Conservation (phyloP, 37 sponge, comb jelly and placozoan genomes). For the Geodia barretti region DNA sequence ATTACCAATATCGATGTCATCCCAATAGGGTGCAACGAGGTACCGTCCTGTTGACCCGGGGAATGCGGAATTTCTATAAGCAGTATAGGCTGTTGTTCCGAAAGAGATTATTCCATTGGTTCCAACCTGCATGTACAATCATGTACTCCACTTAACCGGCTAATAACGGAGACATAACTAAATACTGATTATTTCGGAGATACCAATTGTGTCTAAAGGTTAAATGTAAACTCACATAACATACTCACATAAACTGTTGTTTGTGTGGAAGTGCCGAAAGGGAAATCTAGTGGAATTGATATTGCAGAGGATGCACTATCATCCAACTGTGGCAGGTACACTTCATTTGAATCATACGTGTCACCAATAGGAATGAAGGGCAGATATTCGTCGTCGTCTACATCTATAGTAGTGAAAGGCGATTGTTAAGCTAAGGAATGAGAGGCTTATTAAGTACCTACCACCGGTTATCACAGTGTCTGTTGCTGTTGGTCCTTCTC, state of each 20-base stretch:
- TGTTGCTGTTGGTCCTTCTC: background rate
- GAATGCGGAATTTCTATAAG: background rate
- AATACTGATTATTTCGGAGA: no score
- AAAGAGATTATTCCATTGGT: conserved; percentile 57
- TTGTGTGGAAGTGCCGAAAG: conserved; percentile 11
- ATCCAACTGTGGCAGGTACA: conserved; percentile 6
- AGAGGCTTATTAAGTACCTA: background rate
- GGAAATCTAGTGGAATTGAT: conserved; percentile 3
- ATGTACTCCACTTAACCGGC: background rate
- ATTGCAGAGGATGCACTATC: conserved; percentile 16
- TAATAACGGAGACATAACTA: no score
- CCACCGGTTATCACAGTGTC: background rate
- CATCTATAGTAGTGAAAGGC: background rate
- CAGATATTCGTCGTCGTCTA: conserved; percentile 6
- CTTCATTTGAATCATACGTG: background rate
- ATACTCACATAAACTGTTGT: background rate
- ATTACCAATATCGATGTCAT: conserved; percentile 2
- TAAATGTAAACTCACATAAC: no score
- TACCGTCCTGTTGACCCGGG: background rate
- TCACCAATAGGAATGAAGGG: conserved; percentile 17
- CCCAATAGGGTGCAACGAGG: conserved; percentile 36
- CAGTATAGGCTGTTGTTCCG: background rate
- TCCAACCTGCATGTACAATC: conserved; percentile 34
- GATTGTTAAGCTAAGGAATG: no score
- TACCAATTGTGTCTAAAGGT: no score